Percentiles rank a stretch among this genome's conserved stretches.
Conservation (phyloP, 23 tunicate species). For the Styela clava region DNA sequence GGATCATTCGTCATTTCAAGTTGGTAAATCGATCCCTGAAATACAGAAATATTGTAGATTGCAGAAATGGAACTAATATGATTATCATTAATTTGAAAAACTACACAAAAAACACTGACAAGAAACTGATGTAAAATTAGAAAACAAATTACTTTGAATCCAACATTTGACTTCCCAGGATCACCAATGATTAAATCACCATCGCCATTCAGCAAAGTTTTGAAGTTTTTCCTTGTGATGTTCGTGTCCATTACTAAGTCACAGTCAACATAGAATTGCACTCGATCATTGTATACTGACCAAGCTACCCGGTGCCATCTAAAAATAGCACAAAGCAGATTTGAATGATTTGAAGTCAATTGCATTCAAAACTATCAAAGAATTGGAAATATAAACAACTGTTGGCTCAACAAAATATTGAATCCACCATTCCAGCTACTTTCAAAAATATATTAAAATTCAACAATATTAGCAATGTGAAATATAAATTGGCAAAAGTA, state of each 20-base stretch:
- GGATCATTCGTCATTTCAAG: slow-evolving; percentile 48
- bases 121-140: too few relatives aligned
- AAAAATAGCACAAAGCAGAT: slow-evolving; percentile 3
- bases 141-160: neutral
- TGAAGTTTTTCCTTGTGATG: slow-evolving; percentile 20
- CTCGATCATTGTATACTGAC: slow-evolving; percentile 82
- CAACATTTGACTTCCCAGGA: neutral
- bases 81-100: too few relatives aligned
- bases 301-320: slow-evolving; percentile 96
- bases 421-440: too few relatives aligned
- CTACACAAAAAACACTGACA: too few relatives aligned
- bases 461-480: too few relatives aligned
- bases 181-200: slow-evolving; percentile 51
- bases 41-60: neutral
- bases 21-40: slow-evolving; percentile 19
- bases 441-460: too few relatives aligned
- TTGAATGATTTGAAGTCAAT: neutral
- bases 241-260: slow-evolving; percentile 17
- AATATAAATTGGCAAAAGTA: too few relatives aligned
- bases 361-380: too few relatives aligned
- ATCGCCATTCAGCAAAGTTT: slow-evolving; percentile 18
- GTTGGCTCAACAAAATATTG: too few relatives aligned
- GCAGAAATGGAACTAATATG: too few relatives aligned
- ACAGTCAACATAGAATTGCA: slow-evolving; percentile 78
- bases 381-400: too few relatives aligned